Base-by-base conservation (phyloP, 2,888 invertebrate genomes). In the Limnephilus lunatus region DNA sequence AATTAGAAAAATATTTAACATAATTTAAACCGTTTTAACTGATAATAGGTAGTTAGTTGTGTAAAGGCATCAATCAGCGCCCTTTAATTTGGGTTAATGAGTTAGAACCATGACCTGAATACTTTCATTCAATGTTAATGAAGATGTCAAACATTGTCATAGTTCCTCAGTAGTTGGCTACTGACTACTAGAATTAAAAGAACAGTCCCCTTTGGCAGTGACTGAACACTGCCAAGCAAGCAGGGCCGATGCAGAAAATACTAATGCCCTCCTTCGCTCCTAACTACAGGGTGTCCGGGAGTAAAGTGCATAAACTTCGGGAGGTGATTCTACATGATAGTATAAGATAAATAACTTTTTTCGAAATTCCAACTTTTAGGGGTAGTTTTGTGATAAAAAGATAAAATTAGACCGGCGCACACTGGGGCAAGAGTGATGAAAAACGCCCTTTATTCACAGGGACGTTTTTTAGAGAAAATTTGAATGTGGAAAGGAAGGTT, bases 51-150 rank as follows among this genome's bases (percentile, higher is more conserved):
- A 7, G 25, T 25, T 25, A 4, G 9, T 53, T 53, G 68, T 9
- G 25, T 9, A 68, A 68, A 68, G 68, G n/a, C 25, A 68, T 68
- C 68, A 68, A 68, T 68, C 25, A 68, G 68, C n/a, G 25, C 68
- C 68, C 68, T 25, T 68, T 68, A n/a, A 68, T 25, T 68, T 25
- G n/a, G 68, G 25, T 86, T 86, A 48, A 87, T 31, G 68, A 19
- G 31, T 30, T 19, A 87, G 19, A 68, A 31, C 87, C 87, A 15
- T 53, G 87, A 31, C 53, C 87, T 87, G 31, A 53, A 87, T 87
- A 48, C 53, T 32, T 53, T 87, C 68, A 68, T 48, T 15, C 48
- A 87, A 48, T 48, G 86, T 48, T n/a, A 48, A 48, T 30, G 86
- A 86, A 30, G 35, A 30, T 15, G 87, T 87, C 68, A 31, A 68